phyloP scores from a whole-genome alignment of 2,113 vertebrate species.

The Chamaetylas fuelleborni region DNA sequence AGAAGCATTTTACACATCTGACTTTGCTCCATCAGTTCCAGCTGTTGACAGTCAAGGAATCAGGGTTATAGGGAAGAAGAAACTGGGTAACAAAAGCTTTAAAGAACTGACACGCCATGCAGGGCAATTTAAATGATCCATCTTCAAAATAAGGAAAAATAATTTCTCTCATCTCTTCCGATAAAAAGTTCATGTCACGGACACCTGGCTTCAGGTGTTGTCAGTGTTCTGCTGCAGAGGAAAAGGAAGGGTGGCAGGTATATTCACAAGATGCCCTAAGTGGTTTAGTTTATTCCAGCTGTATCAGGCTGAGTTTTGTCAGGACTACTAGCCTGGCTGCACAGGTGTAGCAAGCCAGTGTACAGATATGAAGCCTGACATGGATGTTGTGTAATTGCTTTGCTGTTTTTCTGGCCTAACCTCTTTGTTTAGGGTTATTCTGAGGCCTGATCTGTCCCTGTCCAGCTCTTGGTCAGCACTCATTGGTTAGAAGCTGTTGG shows the following conservation, averaged over 20 bases:
- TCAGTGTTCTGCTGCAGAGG: neutral
- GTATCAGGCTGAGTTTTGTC: neutral
- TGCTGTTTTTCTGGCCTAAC: neutral
- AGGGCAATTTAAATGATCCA: neutral
- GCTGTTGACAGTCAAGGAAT: neutral
- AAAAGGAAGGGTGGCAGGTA: neutral
- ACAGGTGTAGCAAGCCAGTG: neutral
- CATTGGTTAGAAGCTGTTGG: neutral
- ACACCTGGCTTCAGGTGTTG: neutral
- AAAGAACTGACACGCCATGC: neutral
- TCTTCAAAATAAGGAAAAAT: neutral
- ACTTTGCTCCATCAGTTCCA: neutral
- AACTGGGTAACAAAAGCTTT: slow-evolving; percentile 30
- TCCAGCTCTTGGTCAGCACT: neutral
- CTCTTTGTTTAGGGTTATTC: neutral
- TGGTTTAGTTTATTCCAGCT: neutral
- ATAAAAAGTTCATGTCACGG: neutral
- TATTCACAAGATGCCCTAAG: neutral
- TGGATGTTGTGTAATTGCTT: neutral
- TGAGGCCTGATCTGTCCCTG: neutral
- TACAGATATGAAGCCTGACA: neutral
- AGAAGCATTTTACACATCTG: slow-evolving; percentile 29
- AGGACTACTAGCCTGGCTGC: neutral
- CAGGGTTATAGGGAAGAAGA: neutral
- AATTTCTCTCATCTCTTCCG: neutral